Conservation (phyloP, 2,888 invertebrate species). For the Ormyrus rosae region DNA sequence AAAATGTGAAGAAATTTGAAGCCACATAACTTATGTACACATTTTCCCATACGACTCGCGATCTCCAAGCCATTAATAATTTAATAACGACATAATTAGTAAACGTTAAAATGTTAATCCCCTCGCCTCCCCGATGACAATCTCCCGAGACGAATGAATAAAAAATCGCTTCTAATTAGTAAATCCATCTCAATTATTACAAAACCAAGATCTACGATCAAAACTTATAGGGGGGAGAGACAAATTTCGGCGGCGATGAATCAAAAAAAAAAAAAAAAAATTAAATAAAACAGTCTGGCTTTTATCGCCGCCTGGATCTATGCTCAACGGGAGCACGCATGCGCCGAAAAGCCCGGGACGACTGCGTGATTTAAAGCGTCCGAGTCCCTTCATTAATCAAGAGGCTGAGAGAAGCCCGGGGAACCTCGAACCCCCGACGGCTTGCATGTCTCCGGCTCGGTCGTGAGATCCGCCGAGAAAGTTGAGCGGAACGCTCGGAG, state of each 20-base stretch:
- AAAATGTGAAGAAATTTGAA: no score
- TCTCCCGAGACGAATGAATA: conserved; percentile 13
- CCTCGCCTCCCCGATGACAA: conserved; percentile 17
- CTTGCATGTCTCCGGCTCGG: neutral
- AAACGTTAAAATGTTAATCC: conserved; percentile 39
- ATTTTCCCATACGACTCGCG: neutral
- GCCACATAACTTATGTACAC: neutral
- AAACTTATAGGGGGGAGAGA: neutral
- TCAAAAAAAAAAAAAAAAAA: neutral
- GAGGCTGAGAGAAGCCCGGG: neutral
- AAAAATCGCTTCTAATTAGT: conserved; percentile 32
- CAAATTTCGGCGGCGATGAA: neutral
- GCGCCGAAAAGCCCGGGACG: conserved; percentile 20
- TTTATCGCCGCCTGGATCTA: conserved; percentile 11
- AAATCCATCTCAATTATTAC: conserved; percentile 50
- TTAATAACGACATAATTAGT: conserved; percentile 44
- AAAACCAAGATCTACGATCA: conserved; percentile 13
- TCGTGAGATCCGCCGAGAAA: neutral
- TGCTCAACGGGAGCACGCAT: neutral
- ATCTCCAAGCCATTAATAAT: neutral
- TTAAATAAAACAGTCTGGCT: neutral
- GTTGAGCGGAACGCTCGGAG: neutral
- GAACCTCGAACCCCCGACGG: neutral
- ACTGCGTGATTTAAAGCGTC: conserved; percentile 38
- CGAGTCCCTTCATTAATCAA: conserved; percentile 48